Base-by-base conservation (phyloP, 2,113 vertebrate genomes). In the Ammodytes marinus region DNA sequence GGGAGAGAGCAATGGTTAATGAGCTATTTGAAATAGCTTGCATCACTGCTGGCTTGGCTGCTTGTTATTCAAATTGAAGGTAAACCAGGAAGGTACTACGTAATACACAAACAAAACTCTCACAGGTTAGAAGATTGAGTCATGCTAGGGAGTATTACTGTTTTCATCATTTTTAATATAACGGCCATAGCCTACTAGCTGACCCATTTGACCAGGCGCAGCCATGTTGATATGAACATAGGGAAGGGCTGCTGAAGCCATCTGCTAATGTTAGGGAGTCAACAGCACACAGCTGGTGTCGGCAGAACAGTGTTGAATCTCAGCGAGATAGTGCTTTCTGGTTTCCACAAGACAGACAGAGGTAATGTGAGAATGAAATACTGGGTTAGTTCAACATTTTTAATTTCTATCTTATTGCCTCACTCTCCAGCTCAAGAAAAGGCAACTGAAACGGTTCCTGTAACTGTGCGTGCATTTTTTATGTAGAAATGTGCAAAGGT, bases 251-350 rank as follows among this genome's bases (percentile, higher is more conserved):
- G 83, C 84, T 86, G 70, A 61, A 67, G 67, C 91, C 91, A 93
- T 94, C 90, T 94, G 92, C 50, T 80, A 72, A 40, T 72, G 83
- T 74, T 64, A 66, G 73, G 77, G 75, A 8, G 57, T 60, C 55
- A 64, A 5, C 6, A 4, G 40, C 8, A 11, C 39, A 37, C 37
- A 74, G 45, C 46, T 71, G 14, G 14, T 35, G 49, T 6, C 6
- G 3, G 40, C 59, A 72, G 60, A 57, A 53, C 68, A 10, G 10
- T 5, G 6, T 39, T 27, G 54, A 47, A 6, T 54, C 50, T 50
- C 17, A 65, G 1, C 46, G 59, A 15, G 19, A 15, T 10, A 54
- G 14, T 19, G 27, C 47, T 45, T 15, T 19, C 11, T 45, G 15
- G 58, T 49, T 55, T 43, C 19, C 7, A 54, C 19, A 63, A 27